Base-by-base conservation (phyloP, 2,888 invertebrate genomes). In the Schizotus pectinicornis region DNA sequence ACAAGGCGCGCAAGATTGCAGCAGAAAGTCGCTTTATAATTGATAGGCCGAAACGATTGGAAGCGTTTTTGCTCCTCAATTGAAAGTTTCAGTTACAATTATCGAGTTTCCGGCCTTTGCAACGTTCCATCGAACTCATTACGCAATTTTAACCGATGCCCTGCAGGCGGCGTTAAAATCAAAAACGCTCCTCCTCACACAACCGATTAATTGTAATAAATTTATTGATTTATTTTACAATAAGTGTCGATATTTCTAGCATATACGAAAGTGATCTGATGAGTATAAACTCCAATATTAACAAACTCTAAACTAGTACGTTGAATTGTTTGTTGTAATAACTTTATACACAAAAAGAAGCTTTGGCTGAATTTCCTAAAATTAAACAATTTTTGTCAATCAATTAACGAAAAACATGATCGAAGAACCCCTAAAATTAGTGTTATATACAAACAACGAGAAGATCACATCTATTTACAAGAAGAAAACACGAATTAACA, bases 191-290 rank as follows among this genome's bases (percentile, higher is more conserved):
- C 45, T 49, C 9, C 12, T 9, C 9, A 34, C 43, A 7, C 36
- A 42, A 51, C 33, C 30, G 12, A 13, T 13, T 51, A 38, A 14
- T 52, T 63, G 67, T 69, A 71, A 69, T 70, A 69, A 71, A 68
- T 71, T 72, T 69, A 68, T 71, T 71, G 61, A 65, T 67, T 67
- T 59, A 63, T 64, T 64, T 68, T 69, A 71, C 70, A 71, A 63
- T 70, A 59, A 69, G 70, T 69, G 70, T 62, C 58, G 53, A 61
- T 63, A 67, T 42, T 55, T 60, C 65, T 68, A 14, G 63, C 64
- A 47, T 67, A 67, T 67, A 65, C 56, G 64, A 68, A 65, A 69
- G 65, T 63, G 61, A 64, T 65, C 64, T 62, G 62, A 63, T 69
- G 61, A 65, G 58, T 64, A 62, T 63, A 64, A 64, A 67, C 60